Evolutionary conservation across 2,113 vertebrate species (phyloP).

Genomic region (Rhinolophus ferrumequinum): DNA sequence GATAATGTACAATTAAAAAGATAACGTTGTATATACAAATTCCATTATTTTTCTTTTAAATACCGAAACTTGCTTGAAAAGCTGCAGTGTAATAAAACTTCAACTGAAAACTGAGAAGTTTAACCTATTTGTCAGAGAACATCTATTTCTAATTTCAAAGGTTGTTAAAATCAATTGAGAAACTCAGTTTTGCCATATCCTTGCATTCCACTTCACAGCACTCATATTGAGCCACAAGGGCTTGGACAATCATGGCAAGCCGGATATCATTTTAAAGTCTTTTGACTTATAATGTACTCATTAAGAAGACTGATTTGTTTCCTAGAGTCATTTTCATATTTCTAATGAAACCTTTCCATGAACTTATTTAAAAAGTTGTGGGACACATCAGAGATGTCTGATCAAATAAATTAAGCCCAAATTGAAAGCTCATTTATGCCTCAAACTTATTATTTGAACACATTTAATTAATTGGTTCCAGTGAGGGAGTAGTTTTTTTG

Average conservation of each 20-base stretch:
- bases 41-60: constrained; percentile 36
- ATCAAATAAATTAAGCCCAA: constrained; percentile 33
- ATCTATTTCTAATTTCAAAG: constrained; percentile 72
- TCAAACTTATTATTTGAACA: constrained; percentile 4
- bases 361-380: constrained; percentile 53
- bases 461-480: not conserved
- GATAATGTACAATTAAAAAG: constrained; percentile 5
- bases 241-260: not conserved
- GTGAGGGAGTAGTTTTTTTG: not conserved
- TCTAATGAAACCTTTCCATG: constrained; percentile 51
- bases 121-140: constrained; percentile 63
- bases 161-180: constrained; percentile 65
- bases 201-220: constrained; percentile 41
- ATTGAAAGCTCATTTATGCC: constrained; percentile 29
- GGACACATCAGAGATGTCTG: not conserved
- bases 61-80: constrained; percentile 6
- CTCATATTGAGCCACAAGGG: not conserved
- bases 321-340: constrained; percentile 63
- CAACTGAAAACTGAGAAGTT: constrained; percentile 41
- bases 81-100: constrained; percentile 25
- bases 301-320: constrained; percentile 48
- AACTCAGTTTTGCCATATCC: not conserved
- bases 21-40: not conserved
- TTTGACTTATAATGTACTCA: constrained; percentile 37
- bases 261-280: not conserved